Base-by-base conservation (phyloP, 2,797 vertebrate genomes). In the Avahi laniger region DNA sequence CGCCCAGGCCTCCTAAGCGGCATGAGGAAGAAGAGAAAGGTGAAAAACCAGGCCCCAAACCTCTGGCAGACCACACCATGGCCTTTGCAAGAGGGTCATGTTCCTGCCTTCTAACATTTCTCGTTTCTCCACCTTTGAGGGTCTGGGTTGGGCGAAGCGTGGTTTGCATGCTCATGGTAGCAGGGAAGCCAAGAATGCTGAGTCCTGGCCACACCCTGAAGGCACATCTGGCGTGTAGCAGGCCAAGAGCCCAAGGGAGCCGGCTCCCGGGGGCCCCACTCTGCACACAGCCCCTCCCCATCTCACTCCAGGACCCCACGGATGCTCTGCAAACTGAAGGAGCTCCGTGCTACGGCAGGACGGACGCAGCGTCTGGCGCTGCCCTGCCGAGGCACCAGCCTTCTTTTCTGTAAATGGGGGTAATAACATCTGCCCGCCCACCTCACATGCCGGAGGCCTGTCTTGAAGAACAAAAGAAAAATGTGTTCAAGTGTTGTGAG, bases 401-500 rank as follows among this genome's bases (percentile, higher is more conserved):
- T 57, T 82, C 75, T 48, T 78, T 26, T 59, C 46, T 35, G 28
- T 59, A 92, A 73, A 43, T 17, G n/a, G 14, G 33, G 33, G 2
- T 72, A 38, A 70, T 8, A 48, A 9, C 57, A 52, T 52, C 20
- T 4, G 13, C 24, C n/a, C 3, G 13, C n/a, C 38, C 13, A 13
- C 22, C 28, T 59, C 17, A 13, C 5, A 50, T 41, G 46, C 59
- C 63, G 28, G 48, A 52, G 75, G 57, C 41, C 7, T 13, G 11
- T 82, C 69, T 61, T 81, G 9, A 83, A 75, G 57, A 94, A 72
- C 41, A 46, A 84, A 87, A 91, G 70, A 90, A 96, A 84, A 79
- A 33, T 20, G 33, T 11, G 17, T 35, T 76, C 3, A 59, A 28
- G 43, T 38, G 18, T 67, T 78, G 41, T 43, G 61, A 59, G 35